These are phyloP conservation scores for Leptopterna dolabrata DNA, from an alignment of 2,888 invertebrate species.

Conservation along the genomic window DNA sequence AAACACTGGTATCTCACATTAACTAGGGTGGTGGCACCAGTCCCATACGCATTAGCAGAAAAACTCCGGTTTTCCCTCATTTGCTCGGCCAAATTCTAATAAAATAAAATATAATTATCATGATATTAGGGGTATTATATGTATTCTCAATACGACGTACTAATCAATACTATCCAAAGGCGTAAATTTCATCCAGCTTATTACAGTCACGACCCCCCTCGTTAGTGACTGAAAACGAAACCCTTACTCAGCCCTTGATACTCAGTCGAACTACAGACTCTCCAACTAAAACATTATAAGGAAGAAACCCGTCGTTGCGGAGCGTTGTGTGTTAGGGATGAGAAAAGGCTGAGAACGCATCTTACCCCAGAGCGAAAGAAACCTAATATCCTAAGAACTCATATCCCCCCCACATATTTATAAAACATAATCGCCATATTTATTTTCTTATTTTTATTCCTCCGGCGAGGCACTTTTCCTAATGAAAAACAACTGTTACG, in stretches of 20 bases:
- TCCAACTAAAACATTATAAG: background rate
- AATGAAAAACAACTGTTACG: conserved; percentile 1
- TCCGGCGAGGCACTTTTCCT: background rate
- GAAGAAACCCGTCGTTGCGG: background rate
- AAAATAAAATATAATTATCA: too few species aligned
- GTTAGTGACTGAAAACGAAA: too few species aligned
- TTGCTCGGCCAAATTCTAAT: too few species aligned
- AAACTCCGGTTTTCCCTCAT: too few species aligned
- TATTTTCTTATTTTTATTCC: conserved; percentile 27
- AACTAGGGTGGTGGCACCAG: too few species aligned
- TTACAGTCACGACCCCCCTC: too few species aligned
- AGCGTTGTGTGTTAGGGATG: background rate
- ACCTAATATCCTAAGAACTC: conserved; percentile 37
- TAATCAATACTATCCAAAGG: too few species aligned
- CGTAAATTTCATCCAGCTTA: too few species aligned
- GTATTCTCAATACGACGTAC: too few species aligned
- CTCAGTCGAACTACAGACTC: background rate
- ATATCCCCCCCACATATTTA: conserved; percentile 34
- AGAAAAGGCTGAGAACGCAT: background rate
- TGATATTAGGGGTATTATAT: too few species aligned
- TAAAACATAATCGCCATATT: conserved; percentile 22
- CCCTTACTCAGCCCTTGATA: background rate
- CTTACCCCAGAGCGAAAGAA: background rate
- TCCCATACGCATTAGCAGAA: too few species aligned
- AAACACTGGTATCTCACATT: too few species aligned